Percentiles rank a stretch among this genome's conserved stretches.
Conservation (phyloP, 1,140 invertebrate genomes). For the Probaryconus sp. region DNA sequence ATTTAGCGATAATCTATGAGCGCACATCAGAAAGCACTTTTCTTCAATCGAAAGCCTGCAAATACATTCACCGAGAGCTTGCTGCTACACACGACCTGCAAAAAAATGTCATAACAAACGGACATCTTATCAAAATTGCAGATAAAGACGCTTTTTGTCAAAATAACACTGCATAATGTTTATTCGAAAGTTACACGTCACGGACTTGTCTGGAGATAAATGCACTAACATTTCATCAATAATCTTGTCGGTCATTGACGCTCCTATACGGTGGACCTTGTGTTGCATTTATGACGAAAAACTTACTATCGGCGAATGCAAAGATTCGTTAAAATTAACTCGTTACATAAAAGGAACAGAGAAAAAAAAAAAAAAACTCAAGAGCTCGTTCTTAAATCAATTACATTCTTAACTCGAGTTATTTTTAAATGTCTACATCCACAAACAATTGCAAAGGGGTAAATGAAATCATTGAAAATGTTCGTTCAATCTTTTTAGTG, state of each 20-base stretch:
- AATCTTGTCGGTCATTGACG: conserved; percentile 48
- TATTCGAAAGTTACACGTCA: conserved; percentile 45
- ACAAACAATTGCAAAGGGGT: no score
- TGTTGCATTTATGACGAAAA: conserved; percentile 19
- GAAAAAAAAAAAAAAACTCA: neutral
- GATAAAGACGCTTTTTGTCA: conserved; percentile 37
- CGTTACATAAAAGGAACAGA: neutral
- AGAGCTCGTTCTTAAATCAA: neutral
- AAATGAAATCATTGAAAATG: no score
- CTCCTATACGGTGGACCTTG: conserved; percentile 32
- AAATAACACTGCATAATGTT: conserved; percentile 41
- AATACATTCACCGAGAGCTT: no score
- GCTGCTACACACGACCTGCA: no score
- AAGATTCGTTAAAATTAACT: neutral
- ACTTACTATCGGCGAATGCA: neutral
- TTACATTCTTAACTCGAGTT: no score
- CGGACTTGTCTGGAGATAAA: conserved; percentile 54
- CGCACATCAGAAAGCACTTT: no score
- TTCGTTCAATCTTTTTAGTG: no score
- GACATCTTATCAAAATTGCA: conserved; percentile 26
- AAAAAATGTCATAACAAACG: conserved; percentile 3
- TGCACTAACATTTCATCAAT: conserved; percentile 53
- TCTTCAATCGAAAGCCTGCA: no score
- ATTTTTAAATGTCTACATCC: no score
- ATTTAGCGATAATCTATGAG: no score